Base-by-base conservation (phyloP, 2,888 invertebrate species). In the Gari tellinella region DNA sequence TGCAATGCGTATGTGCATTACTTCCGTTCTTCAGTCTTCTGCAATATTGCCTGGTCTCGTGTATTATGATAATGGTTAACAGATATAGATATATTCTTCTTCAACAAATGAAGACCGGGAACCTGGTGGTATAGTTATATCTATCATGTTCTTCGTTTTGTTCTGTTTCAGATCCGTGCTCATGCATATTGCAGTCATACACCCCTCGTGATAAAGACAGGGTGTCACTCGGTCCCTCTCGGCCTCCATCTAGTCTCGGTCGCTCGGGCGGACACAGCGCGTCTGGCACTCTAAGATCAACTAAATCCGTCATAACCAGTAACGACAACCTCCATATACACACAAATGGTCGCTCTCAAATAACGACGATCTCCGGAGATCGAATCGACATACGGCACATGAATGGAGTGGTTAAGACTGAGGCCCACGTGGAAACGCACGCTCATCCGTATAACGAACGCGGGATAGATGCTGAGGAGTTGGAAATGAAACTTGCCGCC, bases 101-200 rank as follows among this genome's bases (percentile, higher is more conserved):
- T n/a, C n/a, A n/a, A n/a, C n/a, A n/a, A n/a, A n/a, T n/a, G n/a
- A n/a, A n/a, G n/a, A n/a, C n/a, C n/a, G n/a, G n/a, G n/a, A n/a
- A n/a, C n/a, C n/a, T n/a, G n/a, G n/a, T n/a, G n/a, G n/a, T n/a
- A n/a, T n/a, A n/a, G n/a, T n/a, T n/a, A n/a, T n/a, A n/a, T n/a
- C n/a, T n/a, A n/a, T n/a, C n/a, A n/a, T n/a, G n/a, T n/a, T n/a
- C n/a, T n/a, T 31, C 1, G 12, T 49, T 45, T 55, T 56, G 25
- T 60, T 14, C 15, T n/a, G 2, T 51, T 72, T 37, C 70, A 88
- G 87, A 88, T 67, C 80, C 86, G 0, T 60, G 72, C 3, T 74
- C 84, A 8, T 88, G 88, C 46, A 82, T 79, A 1, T 65, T 86
- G 2, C 87, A 88, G 69, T 85, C 87, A 0, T 88, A 84, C 68